A percentile compares a stretch with the other conserved stretches of the same genome.
These are phyloP conservation scores for Hephaestus fuliginosus DNA, from an alignment of 2,797 vertebrate genomes.

Conservation along the genomic window DNA sequence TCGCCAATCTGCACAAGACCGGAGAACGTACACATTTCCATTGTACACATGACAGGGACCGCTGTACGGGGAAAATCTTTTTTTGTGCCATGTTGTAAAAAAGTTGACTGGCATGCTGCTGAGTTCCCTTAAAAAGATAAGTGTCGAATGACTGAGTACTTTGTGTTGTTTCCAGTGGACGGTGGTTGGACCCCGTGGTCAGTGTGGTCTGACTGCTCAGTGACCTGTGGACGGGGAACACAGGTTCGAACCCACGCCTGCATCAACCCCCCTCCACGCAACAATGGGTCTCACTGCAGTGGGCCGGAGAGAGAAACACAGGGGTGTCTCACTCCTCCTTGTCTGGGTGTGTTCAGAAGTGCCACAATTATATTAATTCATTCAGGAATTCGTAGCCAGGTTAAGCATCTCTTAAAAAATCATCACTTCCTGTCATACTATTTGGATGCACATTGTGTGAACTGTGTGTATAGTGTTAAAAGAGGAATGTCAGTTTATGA, in stretches of 20 bases:
- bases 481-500: background rate
- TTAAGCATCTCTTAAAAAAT: background rate
- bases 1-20: no score
- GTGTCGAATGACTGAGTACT: background rate
- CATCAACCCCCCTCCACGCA: constrained; percentile 84
- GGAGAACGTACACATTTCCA: no score
- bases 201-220: constrained; percentile 91
- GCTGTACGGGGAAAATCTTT: background rate
- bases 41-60: background rate
- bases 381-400: background rate
- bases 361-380: background rate
- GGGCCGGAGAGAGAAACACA: constrained; percentile 84
- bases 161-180: constrained; percentile 77
- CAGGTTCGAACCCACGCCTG: constrained; percentile 88
- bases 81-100: background rate
- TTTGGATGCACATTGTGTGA: background rate
- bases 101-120: background rate
- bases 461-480: background rate
- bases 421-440: background rate
- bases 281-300: constrained; percentile 80
- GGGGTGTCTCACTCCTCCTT: constrained; percentile 81
- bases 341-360: constrained; percentile 77
- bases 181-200: constrained; percentile 92
- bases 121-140: background rate
- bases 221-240: constrained; percentile 85